Conservation (phyloP, 2,888 invertebrate genomes). For the Agonopterix subpropinquella region DNA sequence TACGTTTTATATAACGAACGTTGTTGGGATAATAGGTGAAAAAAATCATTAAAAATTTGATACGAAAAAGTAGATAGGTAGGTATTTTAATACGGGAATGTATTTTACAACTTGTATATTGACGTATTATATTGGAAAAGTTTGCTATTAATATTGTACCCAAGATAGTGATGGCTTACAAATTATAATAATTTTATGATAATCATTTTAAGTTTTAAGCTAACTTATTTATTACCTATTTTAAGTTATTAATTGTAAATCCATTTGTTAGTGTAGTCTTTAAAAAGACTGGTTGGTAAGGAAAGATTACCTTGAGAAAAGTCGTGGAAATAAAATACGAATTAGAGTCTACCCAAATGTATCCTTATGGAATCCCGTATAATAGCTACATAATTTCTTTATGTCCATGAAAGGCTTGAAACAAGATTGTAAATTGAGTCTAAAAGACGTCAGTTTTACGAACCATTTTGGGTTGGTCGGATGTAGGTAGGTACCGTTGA, state of each 20-base stretch:
- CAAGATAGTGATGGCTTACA: conserved; percentile 24
- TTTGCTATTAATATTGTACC: conserved; percentile 41
- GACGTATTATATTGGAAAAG: conserved; percentile 32
- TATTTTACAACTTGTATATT: conserved; percentile 53
- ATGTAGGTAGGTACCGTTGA: no score
- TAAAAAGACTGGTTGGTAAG: no score
- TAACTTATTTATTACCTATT: not conserved
- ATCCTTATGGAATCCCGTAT: no score
- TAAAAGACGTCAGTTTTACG: no score
- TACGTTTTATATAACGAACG: conserved; percentile 30
- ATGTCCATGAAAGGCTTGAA: no score
- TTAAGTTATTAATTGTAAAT: not conserved
- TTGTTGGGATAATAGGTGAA: conserved; percentile 35
- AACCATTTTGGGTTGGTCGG: no score
- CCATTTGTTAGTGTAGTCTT: not conserved
- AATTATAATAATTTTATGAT: conserved; percentile 16
- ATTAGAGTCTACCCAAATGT: no score
- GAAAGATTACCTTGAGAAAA: no score
- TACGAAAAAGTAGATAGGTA: conserved; percentile 72
- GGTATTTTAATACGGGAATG: conserved; percentile 70
- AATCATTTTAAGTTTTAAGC: conserved; percentile 19
- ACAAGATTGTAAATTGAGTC: no score
- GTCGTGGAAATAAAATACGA: no score
- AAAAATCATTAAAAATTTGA: conserved; percentile 60
- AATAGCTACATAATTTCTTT: no score